A percentile compares a stretch with the other conserved stretches of the same genome.
phyloP scores from a whole-genome alignment of 1,140 invertebrate genomes.

The Sarcophaga peregrina region DNA sequence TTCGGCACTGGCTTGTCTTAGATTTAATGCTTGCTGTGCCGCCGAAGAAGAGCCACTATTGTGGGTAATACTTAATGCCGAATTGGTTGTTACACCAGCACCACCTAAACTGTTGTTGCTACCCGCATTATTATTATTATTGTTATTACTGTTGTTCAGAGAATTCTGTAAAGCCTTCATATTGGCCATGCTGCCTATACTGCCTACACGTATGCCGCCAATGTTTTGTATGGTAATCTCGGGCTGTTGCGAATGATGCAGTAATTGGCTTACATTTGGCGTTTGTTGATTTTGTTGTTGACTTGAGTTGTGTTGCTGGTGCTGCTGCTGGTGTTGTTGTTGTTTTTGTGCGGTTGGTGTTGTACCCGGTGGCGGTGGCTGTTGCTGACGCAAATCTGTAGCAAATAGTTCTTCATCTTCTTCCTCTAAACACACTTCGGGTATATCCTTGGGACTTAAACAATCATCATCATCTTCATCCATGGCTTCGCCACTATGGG shows the following conservation, averaged over 20 bases:
- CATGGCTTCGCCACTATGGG: slow-evolving; percentile 55
- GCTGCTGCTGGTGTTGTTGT: slow-evolving; percentile 15
- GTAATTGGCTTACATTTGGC: neutral
- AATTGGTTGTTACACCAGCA: slow-evolving; percentile 18
- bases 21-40: slow-evolving; percentile 20
- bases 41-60: slow-evolving; percentile 17
- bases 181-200: slow-evolving; percentile 52
- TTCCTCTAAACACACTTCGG: slow-evolving; percentile 61
- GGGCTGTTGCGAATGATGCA: slow-evolving; percentile 45
- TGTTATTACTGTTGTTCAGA: slow-evolving; percentile 39
- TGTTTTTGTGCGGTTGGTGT: slow-evolving; percentile 34
- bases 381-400: slow-evolving; percentile 56
- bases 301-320: slow-evolving; percentile 35
- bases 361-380: slow-evolving; percentile 46
- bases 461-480: slow-evolving; percentile 63
- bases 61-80: slow-evolving; percentile 28
- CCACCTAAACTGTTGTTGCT: slow-evolving; percentile 29
- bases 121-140: slow-evolving; percentile 7
- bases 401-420: slow-evolving; percentile 61
- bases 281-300: slow-evolving; percentile 33
- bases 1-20: slow-evolving; percentile 53
- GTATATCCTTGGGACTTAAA: slow-evolving; percentile 58
- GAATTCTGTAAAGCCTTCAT: slow-evolving; percentile 56
- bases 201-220: slow-evolving; percentile 60
- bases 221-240: slow-evolving; percentile 57